Conservation (phyloP, 2,797 vertebrate genomes). For the Danionella dracula region DNA sequence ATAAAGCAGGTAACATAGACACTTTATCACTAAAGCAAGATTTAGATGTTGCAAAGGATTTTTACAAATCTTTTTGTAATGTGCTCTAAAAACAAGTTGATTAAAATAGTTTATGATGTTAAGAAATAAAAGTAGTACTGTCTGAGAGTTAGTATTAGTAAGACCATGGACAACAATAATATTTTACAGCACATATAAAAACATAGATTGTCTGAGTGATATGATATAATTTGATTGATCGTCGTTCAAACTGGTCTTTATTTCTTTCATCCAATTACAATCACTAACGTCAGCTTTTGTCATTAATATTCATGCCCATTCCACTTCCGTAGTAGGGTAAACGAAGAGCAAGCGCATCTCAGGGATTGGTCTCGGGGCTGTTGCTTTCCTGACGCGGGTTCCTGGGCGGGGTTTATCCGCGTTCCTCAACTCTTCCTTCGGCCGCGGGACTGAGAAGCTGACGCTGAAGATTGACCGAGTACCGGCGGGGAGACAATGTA, state of each 20-base stretch:
- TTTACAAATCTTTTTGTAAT: too few species aligned
- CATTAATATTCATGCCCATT: background rate
- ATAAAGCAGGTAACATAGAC: too few species aligned
- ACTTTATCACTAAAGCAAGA: too few species aligned
- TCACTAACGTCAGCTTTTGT: background rate
- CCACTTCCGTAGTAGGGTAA: background rate
- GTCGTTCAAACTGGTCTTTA: too few species aligned
- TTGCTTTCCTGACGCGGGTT: constrained; percentile 34
- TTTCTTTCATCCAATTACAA: background rate
- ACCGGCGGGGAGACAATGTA: constrained; percentile 60
- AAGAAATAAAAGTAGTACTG: too few species aligned
- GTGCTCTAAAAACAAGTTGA: background rate
- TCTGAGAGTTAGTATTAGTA: too few species aligned
- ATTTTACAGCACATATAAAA: too few species aligned
- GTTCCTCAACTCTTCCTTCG: constrained; percentile 52
- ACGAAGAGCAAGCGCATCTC: background rate
- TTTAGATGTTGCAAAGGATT: too few species aligned
- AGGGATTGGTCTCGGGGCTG: background rate
- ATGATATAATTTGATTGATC: too few species aligned
- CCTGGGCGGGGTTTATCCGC: constrained; percentile 48
- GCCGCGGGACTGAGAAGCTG: background rate
- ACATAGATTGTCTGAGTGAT: too few species aligned
- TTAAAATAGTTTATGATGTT: background rate
- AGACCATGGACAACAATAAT: too few species aligned
- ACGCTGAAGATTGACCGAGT: constrained; percentile 6